Evolutionary conservation across 2,888 invertebrate genomes (phyloP), one percentile per base, ranked within the genome.

Genomic region (Didymodactylos carnosus): DNA sequence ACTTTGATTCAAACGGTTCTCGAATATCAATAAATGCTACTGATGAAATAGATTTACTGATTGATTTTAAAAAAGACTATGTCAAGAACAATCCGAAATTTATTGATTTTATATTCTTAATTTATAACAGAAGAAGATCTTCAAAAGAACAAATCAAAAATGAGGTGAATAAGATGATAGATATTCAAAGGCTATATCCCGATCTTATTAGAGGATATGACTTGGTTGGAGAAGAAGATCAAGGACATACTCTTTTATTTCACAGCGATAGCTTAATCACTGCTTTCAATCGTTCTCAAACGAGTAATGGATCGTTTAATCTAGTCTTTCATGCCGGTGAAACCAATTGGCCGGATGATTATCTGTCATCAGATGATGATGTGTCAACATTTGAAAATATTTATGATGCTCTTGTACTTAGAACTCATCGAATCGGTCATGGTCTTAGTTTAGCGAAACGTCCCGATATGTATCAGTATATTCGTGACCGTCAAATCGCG

Each of bases 321-420:
- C 23, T 49, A n/a, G 11, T 49, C n/a, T 49, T 49, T 49, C 41
- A 41, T 41, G 41, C 16, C 16, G 41, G 13, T 41, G 41, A 41
- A 41, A 41, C 41, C 16, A 41, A 49, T 23, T n/a, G 16, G 49
- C 49, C 49, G 7, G n/a, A 49, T 16, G 16, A 11, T 7, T 7
- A 49, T 49, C 6, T 49, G n/a, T 16, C 49, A 49, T 49, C 16
- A n/a, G 7, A 49, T 49, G 23, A n/a, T 49, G 49, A 49, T 16
- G 75, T 78, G 11, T 72, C 75, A 8, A 77, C 77, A 1, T 13
- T 75, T 16, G 51, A 77, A 70, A 78, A 78, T 70, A 53, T 75
- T 23, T 78, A 77, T 46, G 78, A 78, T 41, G 75, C 77, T 16
- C 19, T 78, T 5, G 72, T 78, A n/a, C 73, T 78, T 23, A 74